Evolutionary conservation across 2,888 invertebrate species (phyloP), one percentile per base, ranked within the genome.

Genomic region (Clanis bilineata): DNA sequence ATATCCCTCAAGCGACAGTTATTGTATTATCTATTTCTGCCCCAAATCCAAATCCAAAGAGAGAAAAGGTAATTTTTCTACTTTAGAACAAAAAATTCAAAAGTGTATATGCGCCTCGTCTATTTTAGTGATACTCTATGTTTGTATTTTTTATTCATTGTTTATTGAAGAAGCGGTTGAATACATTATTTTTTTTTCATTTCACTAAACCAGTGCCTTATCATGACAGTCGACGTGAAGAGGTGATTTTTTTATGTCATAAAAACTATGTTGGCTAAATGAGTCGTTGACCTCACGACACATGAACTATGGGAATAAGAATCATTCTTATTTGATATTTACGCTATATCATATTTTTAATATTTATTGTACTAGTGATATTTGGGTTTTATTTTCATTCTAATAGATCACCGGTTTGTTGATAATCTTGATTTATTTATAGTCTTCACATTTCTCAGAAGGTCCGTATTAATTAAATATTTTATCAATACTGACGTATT

Each of bases 251-350:
- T 51, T 51, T 51, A 10, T 32, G 15, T 18, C 32, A 51, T 18
- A 51, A 51, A 51, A 51, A 51, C 32, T 18, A 28, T 43, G 9
- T 7, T 18, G 21, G 18, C 51, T 18, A 32, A 51, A 28, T 3
- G 18, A 18, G 51, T 32, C 51, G 32, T 51, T 51, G 51, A 51
- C 51, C 51, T 18, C n/a, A 15, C 47, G 6, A 44, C 51, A 15
- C n/a, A 15, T 25, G 6, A 44, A 44, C 22, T 47, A 28, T 25
- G 7, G 15, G 3, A 28, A 47, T 41, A 36, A 10, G 36, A 15
- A 21, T 12, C 12, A 44, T 22, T 22, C 21, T 44, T 22, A 15
- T 44, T 12, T 12, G 12, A 22, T 22, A 3, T 18, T 3, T 3
- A 12, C 22, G 44, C 22, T 22, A 3, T 22, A 44, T 44, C 1